Conservation (phyloP, 2,113 vertebrate genomes). For the Dolichotis patagonum region DNA sequence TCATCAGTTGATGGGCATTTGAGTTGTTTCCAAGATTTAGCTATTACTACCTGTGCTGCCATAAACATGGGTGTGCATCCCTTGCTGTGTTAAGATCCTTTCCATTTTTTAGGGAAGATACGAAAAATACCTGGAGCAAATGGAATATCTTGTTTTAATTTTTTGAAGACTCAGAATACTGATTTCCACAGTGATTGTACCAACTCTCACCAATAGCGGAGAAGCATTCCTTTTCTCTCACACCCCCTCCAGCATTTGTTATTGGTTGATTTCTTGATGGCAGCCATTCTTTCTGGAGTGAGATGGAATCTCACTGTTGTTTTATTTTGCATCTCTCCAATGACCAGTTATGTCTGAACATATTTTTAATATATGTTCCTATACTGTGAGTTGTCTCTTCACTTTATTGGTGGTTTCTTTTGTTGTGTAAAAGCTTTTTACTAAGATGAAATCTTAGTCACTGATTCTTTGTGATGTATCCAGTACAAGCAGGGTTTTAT, state of each 20-base stretch:
- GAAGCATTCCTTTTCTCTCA: background rate
- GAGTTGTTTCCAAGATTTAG: background rate
- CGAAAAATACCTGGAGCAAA: background rate
- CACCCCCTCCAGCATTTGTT: background rate
- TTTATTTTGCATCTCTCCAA: background rate
- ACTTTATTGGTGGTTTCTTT: background rate
- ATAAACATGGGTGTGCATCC: background rate
- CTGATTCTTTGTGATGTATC: background rate
- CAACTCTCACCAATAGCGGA: background rate
- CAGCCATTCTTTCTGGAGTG: background rate
- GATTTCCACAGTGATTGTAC: background rate
- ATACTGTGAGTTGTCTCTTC: background rate
- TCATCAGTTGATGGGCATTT: background rate
- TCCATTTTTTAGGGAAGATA: background rate
- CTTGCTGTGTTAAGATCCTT: background rate
- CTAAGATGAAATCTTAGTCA: background rate
- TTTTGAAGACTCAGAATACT: background rate
- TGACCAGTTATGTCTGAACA: background rate
- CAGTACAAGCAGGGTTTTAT: background rate
- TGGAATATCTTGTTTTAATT: background rate
- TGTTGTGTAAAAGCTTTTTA: background rate
- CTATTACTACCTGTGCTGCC: background rate
- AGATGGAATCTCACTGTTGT: background rate
- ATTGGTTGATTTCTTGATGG: background rate
- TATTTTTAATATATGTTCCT: background rate